These are phyloP conservation scores for Drosophila pallidifrons DNA, from an alignment of 1,140 invertebrate genomes.

Conservation along the genomic window DNA sequence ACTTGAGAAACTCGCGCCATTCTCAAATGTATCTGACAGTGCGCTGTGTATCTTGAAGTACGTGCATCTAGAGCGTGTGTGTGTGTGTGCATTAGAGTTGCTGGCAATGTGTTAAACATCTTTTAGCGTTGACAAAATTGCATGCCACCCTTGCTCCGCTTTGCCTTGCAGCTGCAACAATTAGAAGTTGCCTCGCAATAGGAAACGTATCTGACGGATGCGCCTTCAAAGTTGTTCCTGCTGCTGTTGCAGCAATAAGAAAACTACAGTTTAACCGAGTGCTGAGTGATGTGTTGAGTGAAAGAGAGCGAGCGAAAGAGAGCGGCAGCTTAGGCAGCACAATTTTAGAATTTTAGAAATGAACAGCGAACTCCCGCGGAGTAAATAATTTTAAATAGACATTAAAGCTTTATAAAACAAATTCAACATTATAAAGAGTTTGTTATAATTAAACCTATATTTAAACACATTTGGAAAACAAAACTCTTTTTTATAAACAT, in stretches of 20 bases:
- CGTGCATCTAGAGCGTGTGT: conserved; percentile 15
- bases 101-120: conserved; percentile 79
- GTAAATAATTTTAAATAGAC: background rate
- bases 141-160: conserved; percentile 37
- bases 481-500: background rate
- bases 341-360: conserved; percentile 4
- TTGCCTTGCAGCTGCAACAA: conserved; percentile 71
- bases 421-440: no score
- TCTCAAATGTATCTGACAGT: conserved; percentile 34
- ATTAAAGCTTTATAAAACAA: background rate
- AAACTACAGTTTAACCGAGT: conserved; percentile 6
- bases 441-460: no score
- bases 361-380: background rate
- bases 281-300: conserved; percentile 42
- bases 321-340: background rate
- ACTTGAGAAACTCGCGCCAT: conserved; percentile 2
- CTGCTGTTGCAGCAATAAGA: conserved; percentile 45
- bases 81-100: conserved; percentile 9
- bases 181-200: conserved; percentile 65
- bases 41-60: conserved; percentile 10
- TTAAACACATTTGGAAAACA: background rate
- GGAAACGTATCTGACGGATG: conserved; percentile 77
- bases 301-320: conserved; percentile 17
- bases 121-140: conserved; percentile 81
- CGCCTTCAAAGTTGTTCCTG: conserved; percentile 40